A percentile compares a stretch with the other conserved stretches of the same genome.
Conservation (phyloP, 2,113 vertebrate genomes). For the Aptenodytes forsteri region DNA sequence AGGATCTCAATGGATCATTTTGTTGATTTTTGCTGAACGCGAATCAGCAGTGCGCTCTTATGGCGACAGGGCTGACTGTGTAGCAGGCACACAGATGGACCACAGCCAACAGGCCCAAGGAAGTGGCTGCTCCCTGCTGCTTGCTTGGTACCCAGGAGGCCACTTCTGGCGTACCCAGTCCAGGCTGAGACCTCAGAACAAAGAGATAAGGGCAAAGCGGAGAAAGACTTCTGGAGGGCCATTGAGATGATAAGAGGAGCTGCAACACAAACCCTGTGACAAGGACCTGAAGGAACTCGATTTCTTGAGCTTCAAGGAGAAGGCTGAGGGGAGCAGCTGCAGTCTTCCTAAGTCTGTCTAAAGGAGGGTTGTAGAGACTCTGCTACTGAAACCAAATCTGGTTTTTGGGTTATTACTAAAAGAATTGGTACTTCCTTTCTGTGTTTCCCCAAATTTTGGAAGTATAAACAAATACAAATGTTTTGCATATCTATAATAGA, state of each 20-base stretch:
- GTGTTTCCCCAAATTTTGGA: not conserved
- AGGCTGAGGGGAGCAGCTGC: not conserved
- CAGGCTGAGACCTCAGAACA: not conserved
- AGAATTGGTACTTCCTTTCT: not conserved
- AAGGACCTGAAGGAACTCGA: not conserved
- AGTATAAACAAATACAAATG: not conserved
- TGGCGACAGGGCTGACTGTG: rapidly evolving
- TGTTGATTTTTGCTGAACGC: rapidly evolving
- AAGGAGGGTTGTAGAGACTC: not conserved
- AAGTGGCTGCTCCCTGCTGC: not conserved
- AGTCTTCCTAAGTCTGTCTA: not conserved
- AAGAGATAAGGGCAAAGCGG: not conserved
- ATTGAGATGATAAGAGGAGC: not conserved
- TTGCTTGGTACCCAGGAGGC: too few relatives aligned
- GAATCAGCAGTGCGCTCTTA: not conserved
- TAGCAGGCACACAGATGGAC: too few relatives aligned
- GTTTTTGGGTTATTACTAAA: not conserved
- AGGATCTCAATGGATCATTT: not conserved
- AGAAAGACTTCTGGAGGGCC: not conserved
- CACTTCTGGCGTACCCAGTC: not conserved
- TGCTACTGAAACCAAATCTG: not conserved
- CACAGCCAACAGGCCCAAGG: rapidly evolving
- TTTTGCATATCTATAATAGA: not conserved
- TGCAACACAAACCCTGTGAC: not conserved
- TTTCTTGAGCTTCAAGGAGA: not conserved